A percentile compares a stretch with the other conserved stretches of the same genome.
Evolutionary conservation across 1,140 invertebrate species (phyloP).

Genomic region (Heliconius eleuchia): DNA sequence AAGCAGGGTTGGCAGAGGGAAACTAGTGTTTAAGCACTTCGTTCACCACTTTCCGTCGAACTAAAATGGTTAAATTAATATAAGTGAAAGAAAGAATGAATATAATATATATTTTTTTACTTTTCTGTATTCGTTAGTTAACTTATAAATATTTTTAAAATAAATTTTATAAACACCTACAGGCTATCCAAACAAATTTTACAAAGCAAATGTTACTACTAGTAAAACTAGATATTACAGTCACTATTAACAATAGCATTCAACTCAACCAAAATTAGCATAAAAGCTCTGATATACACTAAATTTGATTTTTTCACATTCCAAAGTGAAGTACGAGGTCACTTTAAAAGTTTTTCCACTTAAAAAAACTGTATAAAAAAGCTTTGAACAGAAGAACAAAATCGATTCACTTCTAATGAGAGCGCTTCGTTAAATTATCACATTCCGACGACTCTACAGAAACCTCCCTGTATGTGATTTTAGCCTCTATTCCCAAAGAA

Average conservation of each 20-base stretch:
- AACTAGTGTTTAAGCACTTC: too few relatives aligned
- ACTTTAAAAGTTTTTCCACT: background rate
- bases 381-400: constrained; percentile 9
- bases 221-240: background rate
- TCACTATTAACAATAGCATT: background rate
- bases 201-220: too few relatives aligned
- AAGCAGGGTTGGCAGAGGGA: too few relatives aligned
- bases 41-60: too few relatives aligned
- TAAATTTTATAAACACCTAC: too few relatives aligned
- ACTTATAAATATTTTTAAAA: too few relatives aligned
- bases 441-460: constrained; percentile 7
- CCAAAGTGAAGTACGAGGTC: background rate
- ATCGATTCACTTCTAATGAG: constrained; percentile 13
- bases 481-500: background rate
- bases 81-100: too few relatives aligned
- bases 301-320: background rate
- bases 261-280: background rate
- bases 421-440: constrained; percentile 12
- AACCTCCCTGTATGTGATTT: background rate
- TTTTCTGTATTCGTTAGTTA: too few relatives aligned
- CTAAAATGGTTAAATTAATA: too few relatives aligned
- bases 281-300: background rate
- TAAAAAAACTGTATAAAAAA: background rate
- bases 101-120: too few relatives aligned
- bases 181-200: too few relatives aligned